These are phyloP conservation scores for Eurystomus gularis DNA, from an alignment of 2,113 vertebrate species.

Conservation along the genomic window DNA sequence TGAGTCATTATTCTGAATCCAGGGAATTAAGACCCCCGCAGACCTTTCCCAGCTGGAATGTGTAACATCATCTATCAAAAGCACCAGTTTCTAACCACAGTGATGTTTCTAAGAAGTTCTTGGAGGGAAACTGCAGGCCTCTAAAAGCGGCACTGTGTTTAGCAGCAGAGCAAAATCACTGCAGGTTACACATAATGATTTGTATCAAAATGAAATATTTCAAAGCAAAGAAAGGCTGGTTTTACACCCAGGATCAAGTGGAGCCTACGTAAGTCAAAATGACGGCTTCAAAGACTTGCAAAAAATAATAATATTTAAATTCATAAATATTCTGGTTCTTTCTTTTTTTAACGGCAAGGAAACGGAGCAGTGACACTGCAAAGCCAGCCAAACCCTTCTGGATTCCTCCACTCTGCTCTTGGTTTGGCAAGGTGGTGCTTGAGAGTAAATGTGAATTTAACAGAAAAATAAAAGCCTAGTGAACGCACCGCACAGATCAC, in stretches of 20 bases:
- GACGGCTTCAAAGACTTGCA: slow-evolving; percentile 7
- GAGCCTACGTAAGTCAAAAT: slow-evolving; percentile 17
- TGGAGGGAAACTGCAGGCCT: background rate
- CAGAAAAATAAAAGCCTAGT: background rate
- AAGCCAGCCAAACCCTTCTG: background rate
- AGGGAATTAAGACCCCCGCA: background rate
- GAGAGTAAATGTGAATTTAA: background rate
- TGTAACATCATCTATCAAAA: background rate
- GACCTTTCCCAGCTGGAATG: background rate
- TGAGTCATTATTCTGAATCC: background rate
- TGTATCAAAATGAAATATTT: background rate
- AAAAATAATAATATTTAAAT: slow-evolving; percentile 11
- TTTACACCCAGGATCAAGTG: slow-evolving; percentile 35
- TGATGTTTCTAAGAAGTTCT: fast-evolving
- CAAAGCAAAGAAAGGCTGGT: background rate
- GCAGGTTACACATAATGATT: background rate
- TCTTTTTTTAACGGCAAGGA: background rate
- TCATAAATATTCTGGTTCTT: background rate
- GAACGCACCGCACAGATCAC: background rate
- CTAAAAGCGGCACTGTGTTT: background rate
- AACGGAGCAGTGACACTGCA: background rate
- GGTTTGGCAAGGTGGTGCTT: background rate
- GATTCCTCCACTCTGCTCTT: background rate
- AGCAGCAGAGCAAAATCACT: background rate
- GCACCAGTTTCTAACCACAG: background rate